Conservation (phyloP, 2,888 invertebrate species). For the Pharmacophagus antenor region DNA sequence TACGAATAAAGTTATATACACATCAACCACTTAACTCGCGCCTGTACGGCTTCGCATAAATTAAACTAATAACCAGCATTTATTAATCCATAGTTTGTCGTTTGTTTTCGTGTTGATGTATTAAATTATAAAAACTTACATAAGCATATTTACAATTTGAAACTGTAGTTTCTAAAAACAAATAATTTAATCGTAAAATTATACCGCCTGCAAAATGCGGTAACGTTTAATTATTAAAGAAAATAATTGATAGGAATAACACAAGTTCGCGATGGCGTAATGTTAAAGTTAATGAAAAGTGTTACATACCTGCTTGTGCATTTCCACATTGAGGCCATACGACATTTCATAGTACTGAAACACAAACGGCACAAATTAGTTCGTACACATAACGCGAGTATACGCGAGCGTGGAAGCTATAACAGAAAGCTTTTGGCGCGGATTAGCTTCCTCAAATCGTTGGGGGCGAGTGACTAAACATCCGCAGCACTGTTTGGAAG, state of each 20-base stretch:
- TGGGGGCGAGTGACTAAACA: constrained; percentile 76
- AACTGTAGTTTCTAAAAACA: too few relatives aligned
- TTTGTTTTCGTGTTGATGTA: too few relatives aligned
- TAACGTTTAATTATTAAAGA: neutral
- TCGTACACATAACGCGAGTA: constrained; percentile 44
- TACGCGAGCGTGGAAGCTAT: constrained; percentile 43
- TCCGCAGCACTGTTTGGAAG: constrained; percentile 73
- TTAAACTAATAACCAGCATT: too few relatives aligned
- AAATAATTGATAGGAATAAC: neutral
- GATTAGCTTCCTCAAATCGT: constrained; percentile 76
- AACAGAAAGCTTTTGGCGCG: constrained; percentile 71
- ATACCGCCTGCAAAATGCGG: neutral
- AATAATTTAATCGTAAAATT: too few relatives aligned
- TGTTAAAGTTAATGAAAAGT: constrained; percentile 14
- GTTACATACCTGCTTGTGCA: constrained; percentile 96
- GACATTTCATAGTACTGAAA: constrained; percentile 99
- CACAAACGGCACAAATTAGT: constrained; percentile 69
- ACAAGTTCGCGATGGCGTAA: neutral
- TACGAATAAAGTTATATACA: too few relatives aligned
- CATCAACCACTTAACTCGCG: too few relatives aligned
- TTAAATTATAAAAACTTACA: too few relatives aligned
- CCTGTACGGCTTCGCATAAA: too few relatives aligned
- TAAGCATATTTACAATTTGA: too few relatives aligned
- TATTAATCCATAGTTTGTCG: too few relatives aligned
- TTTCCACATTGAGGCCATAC: constrained; percentile 97